Evolutionary conservation across 2,888 invertebrate genomes (phyloP), one percentile per base, ranked within the genome.

Genomic region (Cheilosia vulpina): DNA sequence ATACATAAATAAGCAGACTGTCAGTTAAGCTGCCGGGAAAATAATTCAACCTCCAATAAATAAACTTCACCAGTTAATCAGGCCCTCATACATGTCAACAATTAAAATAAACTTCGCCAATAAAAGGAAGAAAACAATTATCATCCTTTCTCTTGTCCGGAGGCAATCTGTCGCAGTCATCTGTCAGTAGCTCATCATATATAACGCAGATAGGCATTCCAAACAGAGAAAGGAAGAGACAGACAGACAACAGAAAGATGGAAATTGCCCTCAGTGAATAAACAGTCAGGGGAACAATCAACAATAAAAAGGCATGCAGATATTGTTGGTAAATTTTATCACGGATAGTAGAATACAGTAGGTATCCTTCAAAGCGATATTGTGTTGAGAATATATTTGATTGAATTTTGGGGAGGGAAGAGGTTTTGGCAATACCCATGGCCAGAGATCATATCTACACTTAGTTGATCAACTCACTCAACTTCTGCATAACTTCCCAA

Each of bases 71-170:
- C 80, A 80, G 81, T 85, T 85, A 77, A 85, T 85, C 81, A 85
- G 81, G 66, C 68, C 65, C 85, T 68, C 77, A 73, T 73, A 66
- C 85, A 85, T 85, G 85, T 85, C 85, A 85, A 85, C 85, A 85
- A 85, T 85, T 85, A 85, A 85, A 85, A 85, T 85, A 77, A 81
- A 85, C 81, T 85, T 72, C 73, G 55, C 55, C 63, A 80, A 62
- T 76, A 62, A 76, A 66, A 34, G 76, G 19, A 77, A 58, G 76
- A 81, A 85, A 81, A 81, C 85, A 85, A 85, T 81, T 85, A 85
- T 84, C 76, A 80, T 80, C 80, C 60, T 80, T 63, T 55, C 52
- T 47, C 60, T 27, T 17, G 53, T 34, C 65, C 69, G 53, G 45
- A 43, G 80, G 84, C 69, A 75, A 66, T 73, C 68, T 43, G 31